phyloP scores from a whole-genome alignment of 2,113 vertebrate species.

The Oxyura jamaicensis region DNA sequence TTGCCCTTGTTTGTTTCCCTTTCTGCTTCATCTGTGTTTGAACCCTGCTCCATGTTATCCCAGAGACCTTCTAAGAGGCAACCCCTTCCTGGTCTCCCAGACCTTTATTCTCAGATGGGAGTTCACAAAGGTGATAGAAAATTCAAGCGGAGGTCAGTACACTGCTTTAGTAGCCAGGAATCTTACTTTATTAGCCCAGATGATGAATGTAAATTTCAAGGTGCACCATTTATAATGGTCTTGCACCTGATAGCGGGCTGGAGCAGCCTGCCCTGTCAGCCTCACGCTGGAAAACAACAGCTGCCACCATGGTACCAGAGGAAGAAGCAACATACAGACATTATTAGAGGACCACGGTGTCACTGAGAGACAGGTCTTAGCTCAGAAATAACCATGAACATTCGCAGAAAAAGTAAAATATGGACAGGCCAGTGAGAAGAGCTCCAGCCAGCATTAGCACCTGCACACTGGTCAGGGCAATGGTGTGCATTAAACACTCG shows the following conservation, averaged over 20 bases:
- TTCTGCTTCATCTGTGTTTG: neutral
- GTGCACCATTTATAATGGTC: neutral
- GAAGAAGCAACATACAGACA: neutral
- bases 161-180: slow-evolving; percentile 5
- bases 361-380: neutral
- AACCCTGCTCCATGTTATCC: neutral
- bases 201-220: neutral
- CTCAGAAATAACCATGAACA: neutral
- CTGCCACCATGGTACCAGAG: neutral
- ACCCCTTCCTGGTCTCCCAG: neutral
- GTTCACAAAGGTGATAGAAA: slow-evolving; percentile 9
- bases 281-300: neutral
- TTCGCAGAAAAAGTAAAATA: neutral
- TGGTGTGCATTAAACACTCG: neutral
- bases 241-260: neutral
- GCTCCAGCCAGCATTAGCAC: slow-evolving; percentile 17
- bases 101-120: neutral
- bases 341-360: neutral
- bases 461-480: neutral
- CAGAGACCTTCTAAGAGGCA: neutral
- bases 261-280: neutral
- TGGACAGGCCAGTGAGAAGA: neutral
- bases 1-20: neutral
- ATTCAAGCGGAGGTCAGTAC: neutral
- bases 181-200: slow-evolving; percentile 1